Evolutionary conservation across 2,113 vertebrate genomes (phyloP), one percentile per base, ranked within the genome.

Genomic region (Hassar affinis): DNA sequence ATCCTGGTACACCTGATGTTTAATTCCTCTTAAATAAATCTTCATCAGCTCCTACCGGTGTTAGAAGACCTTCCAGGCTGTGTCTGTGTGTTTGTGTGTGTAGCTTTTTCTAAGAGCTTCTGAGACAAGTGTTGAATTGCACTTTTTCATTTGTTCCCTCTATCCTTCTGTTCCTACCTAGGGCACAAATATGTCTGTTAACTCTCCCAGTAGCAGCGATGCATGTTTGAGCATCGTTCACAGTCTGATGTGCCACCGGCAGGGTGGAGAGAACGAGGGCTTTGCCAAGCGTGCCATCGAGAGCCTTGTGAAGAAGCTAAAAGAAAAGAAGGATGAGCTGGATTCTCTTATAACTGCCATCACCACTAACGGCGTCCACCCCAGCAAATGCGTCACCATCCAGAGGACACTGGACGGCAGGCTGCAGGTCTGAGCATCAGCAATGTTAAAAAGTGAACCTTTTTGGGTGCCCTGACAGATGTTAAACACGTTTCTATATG

Each of bases 161-260:
- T 54, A 56, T 51, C 15, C 49, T 11, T 56, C 54, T 72, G 51
- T 75, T 38, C 49, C 51, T 25, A 52, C 20, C 22, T 59, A 83
- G 77, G 59, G 18, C 56, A 88, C 88, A 71, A 85, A 25, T 85
- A 94, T 94, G 93, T 91, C 94, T 20, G 91, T 93, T 87, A 89
- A 88, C 84, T 85, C 87, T 14, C 92, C 93, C 71, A 94, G 86
- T 85, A 94, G 95, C 82, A 88, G 82, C 54, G 94, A 94, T 64
- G 91, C 93, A 27, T 93, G 93, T 87, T 92, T 95, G 86, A 96
- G 94, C 91, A 93, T 96, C 79, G 95, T 96, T 79, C 95, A 96
- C 93, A 96, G 95, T 64, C 90, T 96, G 61, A 93, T 96, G 96
- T 94, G 94, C 87, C 96, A 96, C 89, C 93, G 95, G n/a, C 96